Base-by-base conservation (phyloP, 2,113 vertebrate genomes). In the Nothocercus nigrocapillus region DNA sequence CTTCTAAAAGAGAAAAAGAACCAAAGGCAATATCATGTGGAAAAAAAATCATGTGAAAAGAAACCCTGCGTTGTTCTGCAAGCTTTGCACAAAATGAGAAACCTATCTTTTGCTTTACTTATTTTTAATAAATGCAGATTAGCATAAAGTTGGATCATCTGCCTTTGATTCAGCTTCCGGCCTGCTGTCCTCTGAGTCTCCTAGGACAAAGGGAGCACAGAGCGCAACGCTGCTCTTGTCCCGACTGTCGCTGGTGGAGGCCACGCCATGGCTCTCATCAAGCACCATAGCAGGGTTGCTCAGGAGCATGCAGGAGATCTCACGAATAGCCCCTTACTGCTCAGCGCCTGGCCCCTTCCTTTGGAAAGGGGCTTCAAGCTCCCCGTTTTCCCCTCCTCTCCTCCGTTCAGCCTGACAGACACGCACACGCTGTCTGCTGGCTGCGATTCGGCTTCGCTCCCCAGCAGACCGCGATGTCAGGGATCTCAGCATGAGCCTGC, bases 351-450 rank as follows among this genome's bases (percentile, higher is more conserved):
- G 14, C 36, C n/a, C 40, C 72, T 76, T 72, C 51, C 4, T 2
- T 59, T 44, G 5, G 4, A 27, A 6, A 25, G 18, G 8, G 45
- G 11, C 4, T 38, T 17, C 11, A 3, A 7, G 44, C 63, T 58
- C 8, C 30, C 9, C 1, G 0, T 49, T 86, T 73, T 44, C 11
- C 17, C 34, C 40, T 62, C 40, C 0, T 2, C 14, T 73, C 45
- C 40, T 78, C 30, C 66, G 14, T 30, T 4, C 13, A 30, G 15
- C 28, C 45, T 74, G 40, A 58, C 42, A 58, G 40, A 58, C 5
- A 0, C 3, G 22, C 2, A 0, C n/a, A 17, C 0, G 0, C 3
- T 34, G 30, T 38, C 51, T 27, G n/a, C 18, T 0, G 3, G 20
- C n/a, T 1, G 2, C 47, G 58, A 27, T 9, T 49, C 34, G 32